Conservation (phyloP, 2,797 vertebrate species). For the Xenops minutus region DNA sequence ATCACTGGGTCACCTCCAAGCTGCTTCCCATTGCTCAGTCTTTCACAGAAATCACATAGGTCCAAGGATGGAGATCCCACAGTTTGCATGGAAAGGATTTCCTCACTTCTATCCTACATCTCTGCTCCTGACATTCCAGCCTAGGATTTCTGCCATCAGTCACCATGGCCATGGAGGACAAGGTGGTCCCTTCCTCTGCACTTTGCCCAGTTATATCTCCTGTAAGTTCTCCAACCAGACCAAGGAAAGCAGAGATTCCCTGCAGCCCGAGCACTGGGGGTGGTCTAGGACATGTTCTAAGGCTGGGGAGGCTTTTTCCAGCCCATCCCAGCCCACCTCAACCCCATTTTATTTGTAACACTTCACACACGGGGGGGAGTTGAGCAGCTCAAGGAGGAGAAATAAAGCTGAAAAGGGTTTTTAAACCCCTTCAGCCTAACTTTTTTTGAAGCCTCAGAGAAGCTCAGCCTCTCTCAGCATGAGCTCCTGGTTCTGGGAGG, state of each 20-base stretch:
- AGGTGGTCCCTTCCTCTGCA: neutral
- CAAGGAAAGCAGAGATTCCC: neutral
- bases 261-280: neutral
- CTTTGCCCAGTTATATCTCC: neutral
- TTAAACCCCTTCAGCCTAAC: neutral
- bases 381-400: neutral
- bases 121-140: neutral
- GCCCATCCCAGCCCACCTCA: neutral
- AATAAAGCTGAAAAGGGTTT: neutral
- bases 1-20: neutral
- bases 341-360: neutral
- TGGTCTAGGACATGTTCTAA: neutral
- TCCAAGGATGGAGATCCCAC: neutral
- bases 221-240: neutral
- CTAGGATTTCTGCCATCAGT: neutral
- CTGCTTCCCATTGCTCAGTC: neutral
- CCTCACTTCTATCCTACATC: neutral
- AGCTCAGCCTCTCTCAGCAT: neutral
- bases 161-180: fast-evolving
- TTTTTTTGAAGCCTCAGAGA: neutral
- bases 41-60: neutral
- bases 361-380: neutral
- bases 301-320: neutral
- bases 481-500: neutral
- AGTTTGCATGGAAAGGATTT: neutral